Conservation (phyloP, 1,140 invertebrate species). For the Aphelinus atriplicis region DNA sequence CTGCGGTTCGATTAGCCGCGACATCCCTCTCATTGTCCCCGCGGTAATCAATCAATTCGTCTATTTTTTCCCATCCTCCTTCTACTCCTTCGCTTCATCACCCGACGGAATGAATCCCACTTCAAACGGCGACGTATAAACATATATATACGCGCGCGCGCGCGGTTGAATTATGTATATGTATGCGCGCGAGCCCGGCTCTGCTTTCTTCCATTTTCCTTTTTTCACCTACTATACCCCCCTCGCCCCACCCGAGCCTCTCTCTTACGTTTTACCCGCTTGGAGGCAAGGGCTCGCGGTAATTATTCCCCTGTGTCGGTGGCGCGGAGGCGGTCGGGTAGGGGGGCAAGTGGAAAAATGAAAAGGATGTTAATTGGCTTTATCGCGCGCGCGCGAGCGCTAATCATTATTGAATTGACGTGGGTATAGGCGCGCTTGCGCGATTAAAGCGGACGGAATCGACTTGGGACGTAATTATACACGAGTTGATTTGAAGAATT, state of each 20-base stretch:
- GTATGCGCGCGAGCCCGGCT: not conserved
- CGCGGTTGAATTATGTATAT: constrained; percentile 26
- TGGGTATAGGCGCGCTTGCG: not conserved
- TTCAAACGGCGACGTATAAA: constrained; percentile 13
- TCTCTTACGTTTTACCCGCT: not conserved
- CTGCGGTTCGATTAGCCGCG: constrained; percentile 18
- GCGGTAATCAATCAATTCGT: constrained; percentile 22
- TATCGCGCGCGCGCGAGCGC: constrained; percentile 23
- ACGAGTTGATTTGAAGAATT: constrained; percentile 36
- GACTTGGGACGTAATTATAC: constrained; percentile 34
- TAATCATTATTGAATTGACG: constrained; percentile 42
- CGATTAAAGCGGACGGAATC: constrained; percentile 27
- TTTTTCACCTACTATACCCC: not conserved
- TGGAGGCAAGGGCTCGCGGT: constrained; percentile 6
- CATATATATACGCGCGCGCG: not conserved
- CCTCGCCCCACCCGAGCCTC: not conserved
- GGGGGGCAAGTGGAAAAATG: constrained; percentile 22
- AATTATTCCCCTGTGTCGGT: constrained; percentile 27
- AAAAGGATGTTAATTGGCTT: constrained; percentile 40
- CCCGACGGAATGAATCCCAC: constrained; percentile 22
- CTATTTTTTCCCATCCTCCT: not conserved
- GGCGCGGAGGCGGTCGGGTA: not conserved
- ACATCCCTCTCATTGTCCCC: constrained; percentile 23
- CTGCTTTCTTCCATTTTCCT: constrained; percentile 10
- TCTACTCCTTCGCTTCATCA: constrained; percentile 14